phyloP scores from a whole-genome alignment of 2,113 vertebrate genomes.

The Raja brachyura region DNA sequence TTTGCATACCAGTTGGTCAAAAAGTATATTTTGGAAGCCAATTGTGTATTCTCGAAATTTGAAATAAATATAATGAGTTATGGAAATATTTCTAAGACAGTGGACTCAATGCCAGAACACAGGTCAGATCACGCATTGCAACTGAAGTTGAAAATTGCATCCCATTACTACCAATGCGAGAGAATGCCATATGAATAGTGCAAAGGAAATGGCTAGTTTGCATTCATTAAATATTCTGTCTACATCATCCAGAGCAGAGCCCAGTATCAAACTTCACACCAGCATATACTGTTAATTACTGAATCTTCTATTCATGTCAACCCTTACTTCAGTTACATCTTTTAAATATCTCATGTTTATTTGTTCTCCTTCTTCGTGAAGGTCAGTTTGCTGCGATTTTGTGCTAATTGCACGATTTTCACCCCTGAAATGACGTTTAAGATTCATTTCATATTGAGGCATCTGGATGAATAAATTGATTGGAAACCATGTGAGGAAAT shows the following conservation, averaged over 20 bases:
- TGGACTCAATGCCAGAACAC: not conserved
- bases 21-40: too few species aligned
- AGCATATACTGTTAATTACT: not conserved
- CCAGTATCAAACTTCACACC: not conserved
- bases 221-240: not conserved
- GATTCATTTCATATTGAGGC: not conserved
- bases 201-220: not conserved
- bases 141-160: not conserved
- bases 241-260: not conserved
- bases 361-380: not conserved
- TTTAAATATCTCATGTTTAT: not conserved
- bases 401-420: not conserved
- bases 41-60: too few species aligned
- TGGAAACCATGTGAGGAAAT: not conserved
- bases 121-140: not conserved
- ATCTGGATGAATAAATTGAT: not conserved
- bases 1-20: too few species aligned
- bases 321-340: not conserved
- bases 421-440: not conserved
- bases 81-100: not conserved
- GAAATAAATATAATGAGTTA: too few species aligned
- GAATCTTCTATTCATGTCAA: not conserved
- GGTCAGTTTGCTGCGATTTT: not conserved
- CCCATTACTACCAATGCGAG: not conserved
- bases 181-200: not conserved